A percentile compares a stretch with the other conserved stretches of the same genome.
phyloP scores from a whole-genome alignment of 2,113 vertebrate species.

The Rattus norvegicus region GRCr8 NC_086026.1:17667501-17668000 shows the following conservation, averaged over 20 bases:
- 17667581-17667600: not conserved
- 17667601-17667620: not conserved
- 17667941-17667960: fast-evolving
- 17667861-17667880: not conserved
- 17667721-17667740: not conserved
- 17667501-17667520: not conserved
- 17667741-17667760: not conserved
- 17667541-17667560: too few relatives aligned
- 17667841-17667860: not conserved
- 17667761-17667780: not conserved
- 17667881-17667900: not conserved
- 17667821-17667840: not conserved
- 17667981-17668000: not conserved
- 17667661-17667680: not conserved
- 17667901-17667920: not conserved
- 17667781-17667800: not conserved
- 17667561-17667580: too few relatives aligned
- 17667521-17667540: not conserved
- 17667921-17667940: not conserved
- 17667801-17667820: not conserved
- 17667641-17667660: not conserved
- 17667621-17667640: not conserved
- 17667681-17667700: not conserved
- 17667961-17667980: too few relatives aligned
- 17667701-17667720: too few relatives aligned